Evolutionary conservation across 1,140 invertebrate species (phyloP).

Genomic region (Dinothrombium tinctorium): DNA sequence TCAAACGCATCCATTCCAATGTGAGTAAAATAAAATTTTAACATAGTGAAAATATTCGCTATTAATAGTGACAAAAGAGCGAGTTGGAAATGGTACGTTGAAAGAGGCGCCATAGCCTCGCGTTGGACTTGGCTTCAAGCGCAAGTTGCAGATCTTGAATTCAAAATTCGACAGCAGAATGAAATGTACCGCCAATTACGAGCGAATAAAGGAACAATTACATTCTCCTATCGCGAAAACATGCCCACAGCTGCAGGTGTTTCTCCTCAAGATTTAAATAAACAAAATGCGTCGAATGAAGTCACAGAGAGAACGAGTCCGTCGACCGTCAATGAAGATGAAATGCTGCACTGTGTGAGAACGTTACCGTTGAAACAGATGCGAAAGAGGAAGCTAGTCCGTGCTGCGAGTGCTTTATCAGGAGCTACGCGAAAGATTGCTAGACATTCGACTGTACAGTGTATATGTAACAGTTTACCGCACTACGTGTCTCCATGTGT

Average conservation of each 20-base stretch:
- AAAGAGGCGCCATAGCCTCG: constrained; percentile 51
- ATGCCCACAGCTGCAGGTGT: no score
- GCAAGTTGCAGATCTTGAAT: constrained; percentile 73
- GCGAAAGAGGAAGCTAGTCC: constrained; percentile 33
- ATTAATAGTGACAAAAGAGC: constrained; percentile 32
- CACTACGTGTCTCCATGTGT: constrained; percentile 33
- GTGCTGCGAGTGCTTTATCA: constrained; percentile 19
- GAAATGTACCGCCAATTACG: constrained; percentile 33
- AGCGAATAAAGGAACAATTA: constrained; percentile 19
- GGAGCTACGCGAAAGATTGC: constrained; percentile 19
- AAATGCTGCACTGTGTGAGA: constrained; percentile 6
- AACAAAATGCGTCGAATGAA: no score
- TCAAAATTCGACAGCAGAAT: constrained; percentile 63
- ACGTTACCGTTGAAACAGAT: constrained; percentile 32
- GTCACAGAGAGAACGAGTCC: neutral
- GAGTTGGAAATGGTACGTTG: constrained; percentile 54
- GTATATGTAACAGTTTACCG: constrained; percentile 37
- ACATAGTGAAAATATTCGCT: neutral
- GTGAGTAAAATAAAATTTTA: neutral
- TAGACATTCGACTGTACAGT: constrained; percentile 37
- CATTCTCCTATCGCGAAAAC: neutral
- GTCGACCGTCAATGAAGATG: neutral
- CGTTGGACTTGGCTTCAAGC: constrained; percentile 76
- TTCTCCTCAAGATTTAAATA: no score
- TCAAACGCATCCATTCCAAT: neutral